Percentiles rank a stretch among this genome's conserved stretches.
phyloP scores from a whole-genome alignment of 2,888 invertebrate genomes.

The Habroteleia sp. region DNA sequence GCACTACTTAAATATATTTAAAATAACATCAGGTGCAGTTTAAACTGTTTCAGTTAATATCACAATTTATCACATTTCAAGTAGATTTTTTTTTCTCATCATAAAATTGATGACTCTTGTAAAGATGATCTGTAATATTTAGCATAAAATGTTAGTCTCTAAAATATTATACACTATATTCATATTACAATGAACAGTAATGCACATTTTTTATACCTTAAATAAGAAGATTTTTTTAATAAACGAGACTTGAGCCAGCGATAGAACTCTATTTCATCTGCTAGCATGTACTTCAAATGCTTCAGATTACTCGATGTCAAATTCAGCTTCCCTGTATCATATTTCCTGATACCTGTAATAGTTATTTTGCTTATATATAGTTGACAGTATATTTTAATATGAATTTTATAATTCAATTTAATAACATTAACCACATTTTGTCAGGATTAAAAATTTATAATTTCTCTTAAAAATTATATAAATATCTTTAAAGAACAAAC shows the following conservation, averaged over 20 bases:
- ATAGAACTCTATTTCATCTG: slow-evolving; percentile 84
- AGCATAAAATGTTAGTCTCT: neutral
- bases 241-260: slow-evolving; percentile 83
- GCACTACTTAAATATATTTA: slow-evolving; percentile 3
- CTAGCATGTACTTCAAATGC: slow-evolving; percentile 77
- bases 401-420: neutral
- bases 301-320: slow-evolving; percentile 56
- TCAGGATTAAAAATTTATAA: no score
- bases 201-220: slow-evolving; percentile 55
- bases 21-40: slow-evolving; percentile 7
- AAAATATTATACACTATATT: neutral
- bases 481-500: no score
- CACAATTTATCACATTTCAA: slow-evolving; percentile 45
- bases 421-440: no score
- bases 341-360: slow-evolving; percentile 32
- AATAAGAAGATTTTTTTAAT: slow-evolving; percentile 71
- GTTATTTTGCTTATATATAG: no score
- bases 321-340: slow-evolving; percentile 12
- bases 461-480: no score
- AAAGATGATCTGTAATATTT: slow-evolving; percentile 8
- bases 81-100: neutral
- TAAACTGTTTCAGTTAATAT: slow-evolving; percentile 16
- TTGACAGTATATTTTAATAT: no score
- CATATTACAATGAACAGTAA: no score
- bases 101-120: slow-evolving; percentile 2